Conservation (phyloP, 2,797 vertebrate species). For the Knipowitschia caucasica region DNA sequence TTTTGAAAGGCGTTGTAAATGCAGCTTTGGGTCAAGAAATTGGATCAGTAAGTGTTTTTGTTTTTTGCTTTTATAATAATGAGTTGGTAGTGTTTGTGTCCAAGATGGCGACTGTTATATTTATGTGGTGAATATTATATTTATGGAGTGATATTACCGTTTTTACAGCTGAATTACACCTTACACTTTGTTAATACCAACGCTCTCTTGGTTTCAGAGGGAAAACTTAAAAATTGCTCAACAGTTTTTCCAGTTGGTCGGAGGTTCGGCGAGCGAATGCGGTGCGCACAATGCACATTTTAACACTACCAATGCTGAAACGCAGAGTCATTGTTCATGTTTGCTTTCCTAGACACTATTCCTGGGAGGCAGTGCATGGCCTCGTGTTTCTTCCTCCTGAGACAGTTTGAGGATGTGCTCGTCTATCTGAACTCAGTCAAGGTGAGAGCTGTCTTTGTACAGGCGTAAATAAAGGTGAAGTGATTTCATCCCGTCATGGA, state of each 20-base stretch:
- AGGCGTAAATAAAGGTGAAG: constrained; percentile 5
- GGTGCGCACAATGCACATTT: constrained; percentile 69
- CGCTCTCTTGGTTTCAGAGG: constrained; percentile 84
- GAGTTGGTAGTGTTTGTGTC: too few species aligned
- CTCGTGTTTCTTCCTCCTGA: constrained; percentile 93
- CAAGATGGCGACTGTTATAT: too few species aligned
- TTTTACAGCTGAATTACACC: too few species aligned
- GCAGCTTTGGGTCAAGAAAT: constrained; percentile 93
- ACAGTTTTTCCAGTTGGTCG: constrained; percentile 96
- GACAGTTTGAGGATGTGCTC: constrained; percentile 93
- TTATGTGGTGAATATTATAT: too few species aligned
- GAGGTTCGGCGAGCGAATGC: constrained; percentile 95
- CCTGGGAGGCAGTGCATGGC: constrained; percentile 99
- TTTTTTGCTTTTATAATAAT: constrained; percentile 4
- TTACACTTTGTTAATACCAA: too few species aligned
- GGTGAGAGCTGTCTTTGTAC: constrained; percentile 70
- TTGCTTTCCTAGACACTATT: constrained; percentile 86
- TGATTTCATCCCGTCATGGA: constrained; percentile 10
- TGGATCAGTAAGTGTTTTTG: constrained; percentile 83
- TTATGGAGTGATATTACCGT: too few species aligned
- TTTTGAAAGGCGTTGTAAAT: constrained; percentile 96
- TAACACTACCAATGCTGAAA: constrained; percentile 8
- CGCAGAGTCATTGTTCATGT: constrained; percentile 8
- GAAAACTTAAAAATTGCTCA: constrained; percentile 96
- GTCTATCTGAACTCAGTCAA: constrained; percentile 98